Evolutionary conservation across 1,140 invertebrate species (phyloP).

Genomic region (Colletes gigas): DNA sequence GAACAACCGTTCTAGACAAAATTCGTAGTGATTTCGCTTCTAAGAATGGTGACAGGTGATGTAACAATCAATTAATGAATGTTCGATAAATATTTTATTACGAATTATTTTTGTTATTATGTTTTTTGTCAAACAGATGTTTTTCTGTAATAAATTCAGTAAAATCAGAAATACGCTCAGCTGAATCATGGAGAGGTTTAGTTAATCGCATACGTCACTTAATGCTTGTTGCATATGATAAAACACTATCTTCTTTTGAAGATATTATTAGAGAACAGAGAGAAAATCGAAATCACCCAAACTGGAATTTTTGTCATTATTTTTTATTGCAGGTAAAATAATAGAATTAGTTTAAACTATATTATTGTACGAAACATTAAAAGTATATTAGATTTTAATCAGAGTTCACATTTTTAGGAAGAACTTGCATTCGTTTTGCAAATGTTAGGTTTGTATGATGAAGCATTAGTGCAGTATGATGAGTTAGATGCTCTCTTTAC

Average conservation of each 20-base stretch:
- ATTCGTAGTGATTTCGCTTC: constrained; percentile 95
- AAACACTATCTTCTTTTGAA: constrained; percentile 92
- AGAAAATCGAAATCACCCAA: constrained; percentile 93
- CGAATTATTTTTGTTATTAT: background rate
- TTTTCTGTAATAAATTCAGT: constrained; percentile 94
- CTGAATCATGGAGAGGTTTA: constrained; percentile 94
- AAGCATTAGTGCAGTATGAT: constrained; percentile 98
- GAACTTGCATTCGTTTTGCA: constrained; percentile 97
- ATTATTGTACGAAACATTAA: background rate
- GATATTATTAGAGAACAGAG: constrained; percentile 94
- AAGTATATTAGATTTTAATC: background rate
- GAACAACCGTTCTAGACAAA: constrained; percentile 96
- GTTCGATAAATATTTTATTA: background rate
- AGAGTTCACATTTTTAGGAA: constrained; percentile 85
- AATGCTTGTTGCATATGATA: constrained; percentile 93
- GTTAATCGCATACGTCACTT: constrained; percentile 91
- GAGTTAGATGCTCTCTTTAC: constrained; percentile 98
- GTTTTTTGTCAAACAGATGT: constrained; percentile 84
- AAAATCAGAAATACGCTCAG: constrained; percentile 92
- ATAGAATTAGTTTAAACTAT: background rate
- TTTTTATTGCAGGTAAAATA: constrained; percentile 91
- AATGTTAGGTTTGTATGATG: constrained; percentile 96
- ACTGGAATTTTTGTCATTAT: constrained; percentile 97
- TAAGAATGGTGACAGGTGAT: constrained; percentile 90
- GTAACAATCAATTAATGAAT: constrained; percentile 14